A percentile compares a stretch with the other conserved stretches of the same genome.
Evolutionary conservation across 2,797 vertebrate genomes (phyloP).

Genomic region (Trematomus bernacchii): DNA sequence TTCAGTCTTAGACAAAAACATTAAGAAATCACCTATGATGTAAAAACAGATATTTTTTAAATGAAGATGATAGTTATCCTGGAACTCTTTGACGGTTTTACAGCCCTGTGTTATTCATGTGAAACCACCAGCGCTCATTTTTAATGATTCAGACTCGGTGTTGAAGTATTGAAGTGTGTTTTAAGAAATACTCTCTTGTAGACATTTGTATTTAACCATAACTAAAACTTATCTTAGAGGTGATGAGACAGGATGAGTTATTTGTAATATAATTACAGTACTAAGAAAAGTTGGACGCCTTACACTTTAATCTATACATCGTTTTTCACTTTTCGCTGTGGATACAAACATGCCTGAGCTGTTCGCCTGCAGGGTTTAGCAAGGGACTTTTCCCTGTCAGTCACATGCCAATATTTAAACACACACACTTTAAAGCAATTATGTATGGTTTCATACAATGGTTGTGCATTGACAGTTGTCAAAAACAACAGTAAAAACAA

Average conservation of each 20-base stretch:
- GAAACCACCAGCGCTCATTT: neutral
- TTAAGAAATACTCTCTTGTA: neutral
- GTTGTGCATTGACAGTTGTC: neutral
- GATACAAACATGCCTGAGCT: constrained; percentile 43
- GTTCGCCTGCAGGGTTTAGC: constrained; percentile 16
- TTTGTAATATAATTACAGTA: constrained; percentile 37
- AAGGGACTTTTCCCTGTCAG: neutral
- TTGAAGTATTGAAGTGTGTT: neutral
- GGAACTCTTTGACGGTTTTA: neutral
- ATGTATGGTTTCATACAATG: neutral
- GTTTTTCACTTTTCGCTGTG: constrained; percentile 13
- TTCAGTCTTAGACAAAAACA: neutral
- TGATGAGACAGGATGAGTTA: constrained; percentile 21
- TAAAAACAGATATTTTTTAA: neutral
- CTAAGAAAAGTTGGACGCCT: constrained; percentile 20
- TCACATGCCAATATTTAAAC: constrained; percentile 4
- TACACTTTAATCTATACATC: constrained; percentile 28
- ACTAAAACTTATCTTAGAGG: neutral
- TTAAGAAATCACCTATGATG: neutral
- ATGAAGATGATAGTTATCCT: neutral
- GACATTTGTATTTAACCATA: constrained; percentile 7
- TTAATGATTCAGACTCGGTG: neutral
- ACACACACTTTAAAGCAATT: neutral
- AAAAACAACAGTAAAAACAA: neutral
- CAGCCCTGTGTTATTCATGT: neutral